Percentiles rank a stretch among this genome's conserved stretches.
phyloP scores from a whole-genome alignment of 2,797 vertebrate genomes.

The Cuniculus paca region DNA sequence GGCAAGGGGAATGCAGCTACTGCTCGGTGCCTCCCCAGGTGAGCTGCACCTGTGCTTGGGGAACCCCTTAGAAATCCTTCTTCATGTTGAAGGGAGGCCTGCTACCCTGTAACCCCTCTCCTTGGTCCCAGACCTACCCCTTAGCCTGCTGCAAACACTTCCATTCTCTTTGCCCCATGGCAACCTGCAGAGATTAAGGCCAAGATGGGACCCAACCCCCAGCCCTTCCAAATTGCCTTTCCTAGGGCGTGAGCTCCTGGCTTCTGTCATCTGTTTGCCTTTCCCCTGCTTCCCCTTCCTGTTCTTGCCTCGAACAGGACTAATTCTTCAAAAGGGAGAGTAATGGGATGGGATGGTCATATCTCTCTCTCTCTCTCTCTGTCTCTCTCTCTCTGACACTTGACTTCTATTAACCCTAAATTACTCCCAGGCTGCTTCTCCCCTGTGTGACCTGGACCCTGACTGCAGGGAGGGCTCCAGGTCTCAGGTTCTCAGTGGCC shows the following conservation, averaged over 20 bases:
- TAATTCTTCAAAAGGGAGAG: neutral
- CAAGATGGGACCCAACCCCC: neutral
- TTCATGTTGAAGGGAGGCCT: neutral
- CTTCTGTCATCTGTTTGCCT: neutral
- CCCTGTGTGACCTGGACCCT: neutral
- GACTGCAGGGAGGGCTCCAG: neutral
- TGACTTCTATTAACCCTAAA: neutral
- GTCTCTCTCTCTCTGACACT: neutral
- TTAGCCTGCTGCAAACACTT: neutral
- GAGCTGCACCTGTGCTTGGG: no score
- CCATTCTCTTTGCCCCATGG: neutral
- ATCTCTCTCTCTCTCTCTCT: neutral
- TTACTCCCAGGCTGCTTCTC: neutral
- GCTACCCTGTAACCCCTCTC: neutral
- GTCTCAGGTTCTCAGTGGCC: neutral
- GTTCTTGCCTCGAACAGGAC: neutral
- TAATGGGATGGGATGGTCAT: no score
- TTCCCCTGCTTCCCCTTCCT: neutral
- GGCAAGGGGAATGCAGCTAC: neutral
- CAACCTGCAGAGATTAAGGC: neutral
- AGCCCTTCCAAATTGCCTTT: neutral
- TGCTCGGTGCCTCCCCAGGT: neutral
- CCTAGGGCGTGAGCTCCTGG: neutral
- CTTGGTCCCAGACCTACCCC: neutral
- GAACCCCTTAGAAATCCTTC: neutral